Percentiles rank a stretch among this genome's conserved stretches.
These are phyloP conservation scores for Bovichtus variegatus DNA, from an alignment of 2,797 vertebrate genomes.

Conservation along the genomic window DNA sequence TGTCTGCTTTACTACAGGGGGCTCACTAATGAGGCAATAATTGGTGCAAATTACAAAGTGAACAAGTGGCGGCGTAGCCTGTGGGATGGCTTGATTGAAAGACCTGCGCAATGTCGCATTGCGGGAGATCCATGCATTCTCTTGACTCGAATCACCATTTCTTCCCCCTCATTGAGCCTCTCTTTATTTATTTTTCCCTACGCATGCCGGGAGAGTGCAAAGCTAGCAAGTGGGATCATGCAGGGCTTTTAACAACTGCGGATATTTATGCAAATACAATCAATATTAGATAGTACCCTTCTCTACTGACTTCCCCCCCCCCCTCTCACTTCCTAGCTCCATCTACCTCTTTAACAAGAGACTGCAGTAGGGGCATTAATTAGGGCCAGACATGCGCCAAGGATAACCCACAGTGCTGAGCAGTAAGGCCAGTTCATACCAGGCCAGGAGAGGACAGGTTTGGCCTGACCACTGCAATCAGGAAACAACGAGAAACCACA, in stretches of 20 bases:
- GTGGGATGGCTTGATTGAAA: constrained; percentile 67
- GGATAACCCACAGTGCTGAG: constrained; percentile 62
- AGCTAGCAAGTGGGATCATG: constrained; percentile 66
- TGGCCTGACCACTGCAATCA: constrained; percentile 49
- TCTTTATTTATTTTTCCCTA: constrained; percentile 41
- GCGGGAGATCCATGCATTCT: constrained; percentile 63
- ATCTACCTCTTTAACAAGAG: constrained; percentile 66
- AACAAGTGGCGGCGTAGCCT: constrained; percentile 55
- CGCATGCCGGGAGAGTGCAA: constrained; percentile 38
- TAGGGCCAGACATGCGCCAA: constrained; percentile 71
- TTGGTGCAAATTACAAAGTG: constrained; percentile 72
- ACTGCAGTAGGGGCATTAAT: constrained; percentile 77
- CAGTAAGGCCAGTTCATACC: constrained; percentile 62
- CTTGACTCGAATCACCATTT: constrained; percentile 60
- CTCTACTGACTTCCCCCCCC: constrained; percentile 31
- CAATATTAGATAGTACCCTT: constrained; percentile 74
- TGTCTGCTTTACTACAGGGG: constrained; percentile 44
- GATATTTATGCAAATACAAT: constrained; percentile 81
- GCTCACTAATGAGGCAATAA: constrained; percentile 65
- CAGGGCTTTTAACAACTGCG: constrained; percentile 72
- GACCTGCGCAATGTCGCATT: constrained; percentile 69
- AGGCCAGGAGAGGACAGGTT: constrained; percentile 61
- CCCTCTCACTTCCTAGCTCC: constrained; percentile 32
- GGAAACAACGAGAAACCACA: constrained; percentile 19
- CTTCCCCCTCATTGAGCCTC: constrained; percentile 36